These are phyloP conservation scores for Aphis craccivora DNA, from an alignment of 1,140 invertebrate species.

Conservation along the genomic window DNA sequence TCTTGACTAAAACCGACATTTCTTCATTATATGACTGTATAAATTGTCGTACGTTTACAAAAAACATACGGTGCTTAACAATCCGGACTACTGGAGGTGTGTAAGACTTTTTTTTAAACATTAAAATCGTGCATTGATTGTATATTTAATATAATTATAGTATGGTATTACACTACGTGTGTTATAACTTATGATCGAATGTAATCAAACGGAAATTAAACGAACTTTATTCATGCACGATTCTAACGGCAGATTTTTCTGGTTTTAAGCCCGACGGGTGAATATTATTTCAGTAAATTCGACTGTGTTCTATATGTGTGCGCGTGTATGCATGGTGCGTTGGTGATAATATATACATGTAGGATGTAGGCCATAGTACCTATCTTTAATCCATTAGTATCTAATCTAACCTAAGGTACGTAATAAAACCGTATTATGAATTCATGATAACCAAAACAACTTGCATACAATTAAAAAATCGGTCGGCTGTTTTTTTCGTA, in stretches of 20 bases:
- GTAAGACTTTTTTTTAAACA: background rate
- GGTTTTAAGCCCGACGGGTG: background rate
- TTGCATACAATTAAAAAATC: background rate
- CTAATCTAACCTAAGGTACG: too few relatives aligned
- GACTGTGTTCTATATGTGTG: background rate
- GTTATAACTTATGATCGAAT: background rate
- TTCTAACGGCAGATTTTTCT: too few relatives aligned
- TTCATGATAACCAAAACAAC: background rate
- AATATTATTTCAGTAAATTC: background rate
- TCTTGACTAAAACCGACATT: background rate
- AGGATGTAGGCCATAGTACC: background rate
- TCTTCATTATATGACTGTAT: background rate
- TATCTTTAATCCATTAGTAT: background rate
- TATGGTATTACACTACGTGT: background rate
- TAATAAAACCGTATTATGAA: background rate
- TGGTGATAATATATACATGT: constrained; percentile 14
- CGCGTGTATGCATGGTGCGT: background rate
- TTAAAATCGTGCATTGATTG: background rate
- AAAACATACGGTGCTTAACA: background rate
- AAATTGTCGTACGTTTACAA: background rate
- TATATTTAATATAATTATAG: background rate
- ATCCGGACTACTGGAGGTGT: background rate
- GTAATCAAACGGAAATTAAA: background rate
- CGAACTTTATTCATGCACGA: background rate
- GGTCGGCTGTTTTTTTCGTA: background rate